Base-by-base conservation (phyloP, 2,113 vertebrate species). In the Sorex fumeus region DNA sequence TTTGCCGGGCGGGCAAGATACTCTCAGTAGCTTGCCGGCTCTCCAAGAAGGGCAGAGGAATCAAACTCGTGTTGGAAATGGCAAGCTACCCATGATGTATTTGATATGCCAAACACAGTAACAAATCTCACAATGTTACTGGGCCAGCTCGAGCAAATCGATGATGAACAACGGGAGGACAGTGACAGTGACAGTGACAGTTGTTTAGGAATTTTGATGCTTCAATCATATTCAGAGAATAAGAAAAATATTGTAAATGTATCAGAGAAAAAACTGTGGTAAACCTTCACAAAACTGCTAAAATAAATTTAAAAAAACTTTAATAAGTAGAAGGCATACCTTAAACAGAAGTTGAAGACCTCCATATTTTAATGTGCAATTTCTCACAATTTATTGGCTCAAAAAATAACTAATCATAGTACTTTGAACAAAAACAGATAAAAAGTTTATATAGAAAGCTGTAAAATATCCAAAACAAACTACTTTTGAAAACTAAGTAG, bases 401-500 rank as follows among this genome's bases (percentile, higher is more conserved):
- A 92, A 79, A 79, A 53, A 47, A 78, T 74, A 67, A 80, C 7
- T 40, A 40, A 40, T 40, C 40, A 40, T 40, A 40, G 40, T 40
- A 40, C 7, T 40, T 40, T 40, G 40, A 53, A 53, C 4, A 15
- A 13, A 53, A 53, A 53, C 53, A 53, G 18, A 15, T 4, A 53
- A 53, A 53, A 53, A 53, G 15, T 53, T 53, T 53, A 15, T 83
- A 45, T 74, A 28, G 28, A 64, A 10, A 45, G 43, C 40, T 87
- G 45, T 32, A 83, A 6, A 60, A 57, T 82, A 86, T 4, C 23
- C 3, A 50, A 74, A 53, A 62, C 0, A 71, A 47, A 53, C 13
- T 16, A 13, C 8, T 90, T 70, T 78, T 10, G 36, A 87, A 94
- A 76, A 57, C 23, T 9, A 84, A 79, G 70, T 70, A 57, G 23